Evolutionary conservation across 1,140 invertebrate genomes (phyloP).

Genomic region (Bombus picipes): DNA sequence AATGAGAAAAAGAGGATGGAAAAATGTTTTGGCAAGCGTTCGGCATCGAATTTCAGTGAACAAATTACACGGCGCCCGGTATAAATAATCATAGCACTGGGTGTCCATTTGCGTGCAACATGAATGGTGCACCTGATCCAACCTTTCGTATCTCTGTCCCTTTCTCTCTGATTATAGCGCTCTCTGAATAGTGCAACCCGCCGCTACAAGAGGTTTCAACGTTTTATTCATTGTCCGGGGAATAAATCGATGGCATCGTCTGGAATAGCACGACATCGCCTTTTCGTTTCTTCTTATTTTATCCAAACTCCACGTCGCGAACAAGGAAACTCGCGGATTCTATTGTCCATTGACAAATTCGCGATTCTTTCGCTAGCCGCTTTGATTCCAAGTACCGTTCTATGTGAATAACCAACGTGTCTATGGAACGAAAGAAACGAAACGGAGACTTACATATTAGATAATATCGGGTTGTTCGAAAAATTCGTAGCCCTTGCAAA

Average conservation of each 20-base stretch:
- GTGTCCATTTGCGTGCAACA: slow-evolving; percentile 53
- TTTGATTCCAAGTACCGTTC: too few relatives aligned
- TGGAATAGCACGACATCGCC: neutral
- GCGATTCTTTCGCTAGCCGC: neutral
- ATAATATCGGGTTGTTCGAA: neutral
- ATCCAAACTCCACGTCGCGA: too few relatives aligned
- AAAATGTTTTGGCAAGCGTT: neutral
- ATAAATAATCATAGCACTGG: slow-evolving; percentile 58
- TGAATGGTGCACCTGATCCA: slow-evolving; percentile 55
- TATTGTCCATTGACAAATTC: neutral
- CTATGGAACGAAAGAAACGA: neutral
- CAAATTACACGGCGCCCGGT: slow-evolving; percentile 47
- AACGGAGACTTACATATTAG: neutral
- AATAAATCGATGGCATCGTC: slow-evolving; percentile 38
- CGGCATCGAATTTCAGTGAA: neutral
- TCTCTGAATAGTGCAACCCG: neutral
- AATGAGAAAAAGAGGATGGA: neutral
- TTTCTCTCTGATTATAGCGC: too few relatives aligned
- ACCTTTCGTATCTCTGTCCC: neutral
- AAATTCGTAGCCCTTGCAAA: too few relatives aligned
- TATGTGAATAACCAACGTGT: neutral
- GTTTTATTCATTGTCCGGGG: slow-evolving; percentile 47
- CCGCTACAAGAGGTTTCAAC: slow-evolving; percentile 20
- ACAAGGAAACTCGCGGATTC: too few relatives aligned
- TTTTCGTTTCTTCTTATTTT: slow-evolving; percentile 5